These are phyloP conservation scores for Leptobrachium ailaonicum DNA, from an alignment of 2,113 vertebrate species.

Conservation along the genomic window DNA sequence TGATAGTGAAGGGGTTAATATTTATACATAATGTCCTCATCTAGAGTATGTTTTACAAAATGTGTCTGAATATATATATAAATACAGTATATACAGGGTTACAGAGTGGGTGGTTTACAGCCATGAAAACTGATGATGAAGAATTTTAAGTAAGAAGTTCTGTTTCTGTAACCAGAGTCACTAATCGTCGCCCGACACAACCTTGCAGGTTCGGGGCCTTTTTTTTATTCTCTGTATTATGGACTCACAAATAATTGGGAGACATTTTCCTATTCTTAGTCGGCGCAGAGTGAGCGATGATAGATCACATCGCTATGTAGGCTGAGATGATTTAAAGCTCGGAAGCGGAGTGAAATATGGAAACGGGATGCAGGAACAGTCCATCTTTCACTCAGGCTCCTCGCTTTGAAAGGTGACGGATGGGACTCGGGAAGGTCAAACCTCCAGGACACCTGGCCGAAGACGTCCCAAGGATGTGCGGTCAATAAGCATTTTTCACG, in stretches of 20 bases:
- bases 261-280: constrained; percentile 18
- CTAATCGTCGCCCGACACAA: no score
- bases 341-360: background rate
- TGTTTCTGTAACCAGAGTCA: no score
- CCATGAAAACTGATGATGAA: no score
- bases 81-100: no score
- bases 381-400: background rate
- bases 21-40: no score
- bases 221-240: constrained; percentile 4
- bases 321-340: constrained; percentile 24
- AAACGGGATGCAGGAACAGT: background rate
- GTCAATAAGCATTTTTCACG: background rate
- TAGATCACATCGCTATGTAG: constrained; percentile 19
- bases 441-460: background rate
- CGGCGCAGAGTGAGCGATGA: constrained; percentile 20
- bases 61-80: no score
- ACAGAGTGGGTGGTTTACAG: no score
- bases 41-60: no score
- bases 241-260: constrained; percentile 34
- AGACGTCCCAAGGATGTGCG: background rate
- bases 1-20: no score
- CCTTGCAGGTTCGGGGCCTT: no score
- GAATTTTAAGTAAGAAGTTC: no score
- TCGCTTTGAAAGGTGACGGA: constrained; percentile 5
- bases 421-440: constrained; percentile 23